Conservation (phyloP, 2,888 invertebrate genomes). For the Stenurella melanura region DNA sequence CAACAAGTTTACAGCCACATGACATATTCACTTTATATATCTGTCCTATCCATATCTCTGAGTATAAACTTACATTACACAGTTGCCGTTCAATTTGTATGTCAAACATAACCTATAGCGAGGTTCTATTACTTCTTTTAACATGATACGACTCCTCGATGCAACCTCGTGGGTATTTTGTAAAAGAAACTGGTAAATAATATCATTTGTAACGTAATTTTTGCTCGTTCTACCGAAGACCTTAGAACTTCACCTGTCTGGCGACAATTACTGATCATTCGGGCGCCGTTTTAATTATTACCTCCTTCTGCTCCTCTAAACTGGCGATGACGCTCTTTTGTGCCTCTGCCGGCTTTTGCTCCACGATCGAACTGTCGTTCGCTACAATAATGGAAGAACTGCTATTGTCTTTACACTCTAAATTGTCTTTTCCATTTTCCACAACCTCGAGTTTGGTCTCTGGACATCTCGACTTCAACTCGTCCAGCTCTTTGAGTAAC, state of each 20-base stretch:
- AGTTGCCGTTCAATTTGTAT: too few species aligned
- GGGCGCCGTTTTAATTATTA: conserved; percentile 63
- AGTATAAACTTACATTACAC: too few species aligned
- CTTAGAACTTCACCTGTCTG: conserved; percentile 52
- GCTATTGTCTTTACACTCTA: conserved; percentile 50
- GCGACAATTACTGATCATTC: conserved; percentile 69
- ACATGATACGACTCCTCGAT: neutral
- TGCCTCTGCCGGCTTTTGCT: conserved; percentile 43
- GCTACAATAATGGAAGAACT: conserved; percentile 63
- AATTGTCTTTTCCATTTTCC: conserved; percentile 51
- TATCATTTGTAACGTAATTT: conserved; percentile 48
- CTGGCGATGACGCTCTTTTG: conserved; percentile 59
- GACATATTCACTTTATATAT: too few species aligned
- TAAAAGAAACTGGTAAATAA: conserved; percentile 48
- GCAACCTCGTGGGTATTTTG: conserved; percentile 39
- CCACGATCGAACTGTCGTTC: conserved; percentile 41
- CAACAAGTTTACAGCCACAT: too few species aligned
- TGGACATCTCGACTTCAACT: conserved; percentile 42
- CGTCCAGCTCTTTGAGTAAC: conserved; percentile 59
- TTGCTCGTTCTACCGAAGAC: conserved; percentile 47
- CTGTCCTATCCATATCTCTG: too few species aligned
- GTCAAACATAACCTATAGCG: neutral
- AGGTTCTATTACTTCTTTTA: neutral
- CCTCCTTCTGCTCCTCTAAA: conserved; percentile 58
- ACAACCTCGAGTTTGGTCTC: conserved; percentile 41